Conservation (phyloP, 30 jellyfish, hydroid and myxozoan species). For the Cassiopea xamachana region DNA sequence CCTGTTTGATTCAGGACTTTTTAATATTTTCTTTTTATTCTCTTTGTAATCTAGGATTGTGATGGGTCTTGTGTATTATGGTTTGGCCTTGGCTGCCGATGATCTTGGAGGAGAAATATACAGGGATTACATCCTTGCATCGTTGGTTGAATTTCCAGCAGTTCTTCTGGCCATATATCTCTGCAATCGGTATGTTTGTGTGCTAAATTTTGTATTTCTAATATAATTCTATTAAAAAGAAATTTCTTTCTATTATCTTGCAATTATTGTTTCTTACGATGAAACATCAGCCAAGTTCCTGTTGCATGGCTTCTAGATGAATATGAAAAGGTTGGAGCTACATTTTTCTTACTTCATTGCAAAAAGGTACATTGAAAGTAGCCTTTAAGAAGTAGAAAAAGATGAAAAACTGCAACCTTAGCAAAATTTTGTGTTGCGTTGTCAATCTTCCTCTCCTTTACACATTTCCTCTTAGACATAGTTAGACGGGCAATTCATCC, state of each 20-base stretch:
- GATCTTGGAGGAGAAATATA: constrained; percentile 81
- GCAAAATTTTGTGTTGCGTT: no score
- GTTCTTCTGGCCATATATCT: constrained; percentile 51
- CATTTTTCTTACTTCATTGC: neutral
- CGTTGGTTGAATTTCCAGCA: constrained; percentile 61
- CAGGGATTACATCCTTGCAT: constrained; percentile 75
- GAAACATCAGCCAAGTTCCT: neutral
- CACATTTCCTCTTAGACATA: no score
- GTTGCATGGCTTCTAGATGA: neutral
- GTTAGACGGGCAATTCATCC: no score
- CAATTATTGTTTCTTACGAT: no score
- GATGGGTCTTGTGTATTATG: constrained; percentile 47
- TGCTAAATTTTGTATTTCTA: neutral
- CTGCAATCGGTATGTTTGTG: constrained; percentile 16
- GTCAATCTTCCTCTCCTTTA: no score
- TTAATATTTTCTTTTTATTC: neutral
- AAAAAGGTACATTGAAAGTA: neutral
- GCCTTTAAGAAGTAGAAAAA: no score
- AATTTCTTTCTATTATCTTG: neutral
- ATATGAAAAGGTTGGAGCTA: neutral
- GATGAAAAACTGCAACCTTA: no score
- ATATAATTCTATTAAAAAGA: no score
- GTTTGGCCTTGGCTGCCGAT: constrained; percentile 50
- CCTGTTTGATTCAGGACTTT: no score
- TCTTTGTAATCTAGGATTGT: constrained; percentile 29